Evolutionary conservation across 2,888 invertebrate genomes (phyloP).

Genomic region (Lepidocyrtinus sp.): DNA sequence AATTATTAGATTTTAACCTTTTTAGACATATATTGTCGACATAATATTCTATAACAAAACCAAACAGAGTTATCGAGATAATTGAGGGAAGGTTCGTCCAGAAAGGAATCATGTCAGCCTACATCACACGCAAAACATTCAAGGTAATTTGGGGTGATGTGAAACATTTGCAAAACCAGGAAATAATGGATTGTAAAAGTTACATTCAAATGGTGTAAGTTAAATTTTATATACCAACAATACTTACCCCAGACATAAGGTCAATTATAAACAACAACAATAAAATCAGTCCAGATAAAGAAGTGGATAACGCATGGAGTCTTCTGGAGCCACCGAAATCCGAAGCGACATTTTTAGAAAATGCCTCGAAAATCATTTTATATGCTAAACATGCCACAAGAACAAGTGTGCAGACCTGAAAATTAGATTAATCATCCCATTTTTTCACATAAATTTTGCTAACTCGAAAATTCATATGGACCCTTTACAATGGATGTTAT

Average conservation of each 20-base stretch:
- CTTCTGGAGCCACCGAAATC: slow-evolving; percentile 76
- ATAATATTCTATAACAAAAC: slow-evolving; percentile 61
- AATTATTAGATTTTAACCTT: slow-evolving; percentile 36
- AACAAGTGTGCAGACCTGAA: slow-evolving; percentile 56
- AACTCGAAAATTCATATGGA: no score
- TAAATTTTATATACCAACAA: no score
- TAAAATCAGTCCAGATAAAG: slow-evolving; percentile 73
- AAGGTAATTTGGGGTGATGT: no score
- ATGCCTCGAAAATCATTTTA: slow-evolving; percentile 67
- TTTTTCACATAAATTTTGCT: no score
- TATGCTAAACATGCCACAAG: slow-evolving; percentile 62
- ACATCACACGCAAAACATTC: slow-evolving; percentile 15
- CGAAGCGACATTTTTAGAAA: slow-evolving; percentile 72
- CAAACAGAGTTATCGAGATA: slow-evolving; percentile 53
- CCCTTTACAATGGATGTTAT: no score
- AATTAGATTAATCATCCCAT: no score
- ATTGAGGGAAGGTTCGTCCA: slow-evolving; percentile 55
- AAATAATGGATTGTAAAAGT: no score
- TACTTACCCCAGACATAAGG: slow-evolving; percentile 72
- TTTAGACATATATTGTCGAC: slow-evolving; percentile 61
- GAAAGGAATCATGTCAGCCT: slow-evolving; percentile 62
- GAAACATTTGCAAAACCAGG: no score
- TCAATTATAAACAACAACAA: slow-evolving; percentile 73
- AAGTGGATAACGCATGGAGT: slow-evolving; percentile 74
- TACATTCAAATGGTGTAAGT: no score